phyloP scores from a whole-genome alignment of 2,797 vertebrate genomes.

The Smutsia gigantea region DNA sequence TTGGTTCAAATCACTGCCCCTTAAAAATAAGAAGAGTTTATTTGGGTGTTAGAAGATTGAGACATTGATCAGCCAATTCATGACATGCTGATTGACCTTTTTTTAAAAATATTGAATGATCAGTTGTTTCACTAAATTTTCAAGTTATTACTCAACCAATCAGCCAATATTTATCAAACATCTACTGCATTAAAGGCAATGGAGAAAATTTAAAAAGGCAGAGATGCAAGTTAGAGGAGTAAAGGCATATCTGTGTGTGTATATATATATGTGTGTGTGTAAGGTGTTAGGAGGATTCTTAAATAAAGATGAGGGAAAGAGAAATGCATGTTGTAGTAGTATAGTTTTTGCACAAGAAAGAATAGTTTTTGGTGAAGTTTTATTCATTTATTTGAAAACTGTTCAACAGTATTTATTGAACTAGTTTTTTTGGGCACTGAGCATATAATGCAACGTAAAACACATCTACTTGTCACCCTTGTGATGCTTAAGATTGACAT shows the following conservation, averaged over 20 bases:
- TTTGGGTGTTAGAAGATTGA: constrained; percentile 7
- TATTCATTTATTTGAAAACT: constrained; percentile 45
- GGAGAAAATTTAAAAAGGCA: neutral
- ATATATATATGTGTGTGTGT: neutral
- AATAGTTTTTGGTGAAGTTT: constrained; percentile 3
- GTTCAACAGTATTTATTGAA: neutral
- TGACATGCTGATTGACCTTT: neutral
- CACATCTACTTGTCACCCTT: neutral
- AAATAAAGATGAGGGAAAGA: constrained; percentile 7
- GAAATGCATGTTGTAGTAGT: neutral
- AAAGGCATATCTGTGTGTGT: neutral
- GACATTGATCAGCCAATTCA: neutral
- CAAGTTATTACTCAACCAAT: neutral
- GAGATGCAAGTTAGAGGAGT: neutral
- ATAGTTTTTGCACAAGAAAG: neutral
- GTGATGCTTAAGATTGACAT: neutral
- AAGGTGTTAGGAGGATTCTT: neutral
- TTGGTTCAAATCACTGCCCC: neutral
- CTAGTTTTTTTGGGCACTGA: neutral
- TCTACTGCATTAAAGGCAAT: neutral
- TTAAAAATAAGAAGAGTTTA: constrained; percentile 15
- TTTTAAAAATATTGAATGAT: neutral
- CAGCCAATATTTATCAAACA: neutral
- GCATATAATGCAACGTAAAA: neutral
- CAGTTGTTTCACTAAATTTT: constrained; percentile 5